Conservation (phyloP, 1,140 invertebrate genomes). For the Phymorhynchus buccinoides region DNA sequence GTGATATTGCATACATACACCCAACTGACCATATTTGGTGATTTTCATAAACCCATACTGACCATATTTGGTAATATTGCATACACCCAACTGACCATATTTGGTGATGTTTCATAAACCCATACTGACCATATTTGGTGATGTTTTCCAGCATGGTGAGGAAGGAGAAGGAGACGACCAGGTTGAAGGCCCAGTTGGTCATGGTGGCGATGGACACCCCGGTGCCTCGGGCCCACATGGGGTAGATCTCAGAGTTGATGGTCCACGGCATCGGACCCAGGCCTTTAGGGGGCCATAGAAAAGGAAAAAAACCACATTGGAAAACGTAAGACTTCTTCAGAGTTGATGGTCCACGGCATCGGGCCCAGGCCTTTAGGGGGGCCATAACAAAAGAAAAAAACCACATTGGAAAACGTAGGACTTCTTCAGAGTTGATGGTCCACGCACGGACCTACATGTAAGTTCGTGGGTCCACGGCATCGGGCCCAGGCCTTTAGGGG, state of each 20-base stretch:
- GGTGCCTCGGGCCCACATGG: constrained; percentile 77
- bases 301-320: no score
- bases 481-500: constrained; percentile 66
- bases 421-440: no score
- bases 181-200: constrained; percentile 78
- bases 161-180: constrained; percentile 79
- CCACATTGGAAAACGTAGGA: no score
- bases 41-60: no score
- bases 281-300: constrained; percentile 63
- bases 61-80: no score
- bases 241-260: constrained; percentile 80
- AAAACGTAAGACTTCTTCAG: constrained; percentile 66
- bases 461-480: no score
- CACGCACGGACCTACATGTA: no score
- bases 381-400: no score
- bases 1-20: no score
- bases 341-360: constrained; percentile 81
- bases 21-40: neutral
- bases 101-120: no score
- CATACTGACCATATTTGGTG: constrained; percentile 74
- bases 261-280: constrained; percentile 81
- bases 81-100: no score
- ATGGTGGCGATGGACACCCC: constrained; percentile 77
- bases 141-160: constrained; percentile 74
- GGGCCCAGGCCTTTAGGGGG: constrained; percentile 76